Base-by-base conservation (phyloP, 2,113 vertebrate genomes). In the Chamaetylas fuelleborni region DNA sequence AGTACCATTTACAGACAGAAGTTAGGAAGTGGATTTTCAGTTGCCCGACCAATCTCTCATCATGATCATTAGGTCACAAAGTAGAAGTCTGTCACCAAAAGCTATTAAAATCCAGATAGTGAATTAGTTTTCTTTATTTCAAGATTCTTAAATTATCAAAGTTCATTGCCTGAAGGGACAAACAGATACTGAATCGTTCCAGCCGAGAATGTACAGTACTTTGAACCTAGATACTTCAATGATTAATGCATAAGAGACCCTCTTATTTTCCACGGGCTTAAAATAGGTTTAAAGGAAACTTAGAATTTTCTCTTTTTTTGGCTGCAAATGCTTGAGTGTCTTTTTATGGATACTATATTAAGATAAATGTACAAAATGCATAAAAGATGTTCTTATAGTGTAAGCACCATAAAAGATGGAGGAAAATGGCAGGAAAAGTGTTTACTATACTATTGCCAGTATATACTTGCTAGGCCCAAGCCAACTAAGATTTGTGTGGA, bases 251-350 rank as follows among this genome's bases (percentile, higher is more conserved):
- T 72, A 86, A 95, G 56, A 88, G 47, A 86, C 64, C 25, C 62
- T 78, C 64, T 96, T 93, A 94, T 95, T 94, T 84, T 54, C 25
- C 16, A 72, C 12, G 72, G 31, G 38, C 93, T 96, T 91, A 94
- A 97, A 96, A 97, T 95, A 96, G 54, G 47, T 66, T 81, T 81
- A 69, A 89, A 87, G 73, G n/a, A 79, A 92, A 87, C 12, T 74
- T 90, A 43, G 31, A 38, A 6, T 62, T 90, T 87, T 83, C 19
- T 47, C 29, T 31, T 60, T 83, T 83, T 93, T 78, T 93, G 31
- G 25, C 36, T 92, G 38, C 31, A 57, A 48, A 78, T 79, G 50
- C 58, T 81, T 90, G 48, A 43, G 70, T 90, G 86, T 62, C 50
- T 93, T 79, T 48, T 81, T 82, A 45, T 86, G 42, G 47, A n/a